Evolutionary conservation across 2,113 vertebrate species (phyloP), one percentile per base, ranked within the genome.

Genomic region (Gallinago undulata): DNA sequence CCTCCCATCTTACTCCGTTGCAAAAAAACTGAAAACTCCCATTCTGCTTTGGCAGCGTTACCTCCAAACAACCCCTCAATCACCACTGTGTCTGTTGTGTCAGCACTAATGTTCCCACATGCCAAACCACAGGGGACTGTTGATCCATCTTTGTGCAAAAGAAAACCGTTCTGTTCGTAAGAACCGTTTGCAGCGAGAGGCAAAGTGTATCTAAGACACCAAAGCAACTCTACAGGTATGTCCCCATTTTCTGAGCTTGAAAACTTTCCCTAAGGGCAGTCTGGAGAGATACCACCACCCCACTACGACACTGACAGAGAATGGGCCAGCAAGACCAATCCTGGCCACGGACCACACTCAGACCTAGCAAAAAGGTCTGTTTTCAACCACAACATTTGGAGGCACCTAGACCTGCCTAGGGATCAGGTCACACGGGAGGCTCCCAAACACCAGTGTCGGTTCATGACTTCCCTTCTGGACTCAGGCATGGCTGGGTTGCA

Each of bases 91-190:
- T 22, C 59, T 74, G 85, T 67, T 74, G 83, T 80, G 67, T 25
- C 85, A 83, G n/a, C 11, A 55, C 76, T 94, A 86, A 84, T 13
- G 39, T 35, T 70, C 82, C 43, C 76, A 66, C 51, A 28, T 5
- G 51, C 67, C 93, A 95, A 95, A 97, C 88, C 95, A 92, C 95
- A 94, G 75, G 53, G 62, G 67, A 83, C 94, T 86, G 90, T 84
- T 95, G 92, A 86, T 83, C 86, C 85, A 69, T 77, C 88, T 84
- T 68, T 73, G 70, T 41, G 90, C 22, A 31, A 79, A 93, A 94
- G 63, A 78, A 94, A 96, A 93, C 45, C 0, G 1, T 66, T 66
- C 79, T 0, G 0, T 66, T 88, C 82, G 53, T 51, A 28, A 5
- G 79, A 79, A 90, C 92, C 33, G 27, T n/a, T 73, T 43, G 67